A percentile compares a stretch with the other conserved stretches of the same genome.
These are phyloP conservation scores for Amphiprion ocellaris DNA, from an alignment of 2,113 vertebrate genomes.

Conservation along the genomic window DNA sequence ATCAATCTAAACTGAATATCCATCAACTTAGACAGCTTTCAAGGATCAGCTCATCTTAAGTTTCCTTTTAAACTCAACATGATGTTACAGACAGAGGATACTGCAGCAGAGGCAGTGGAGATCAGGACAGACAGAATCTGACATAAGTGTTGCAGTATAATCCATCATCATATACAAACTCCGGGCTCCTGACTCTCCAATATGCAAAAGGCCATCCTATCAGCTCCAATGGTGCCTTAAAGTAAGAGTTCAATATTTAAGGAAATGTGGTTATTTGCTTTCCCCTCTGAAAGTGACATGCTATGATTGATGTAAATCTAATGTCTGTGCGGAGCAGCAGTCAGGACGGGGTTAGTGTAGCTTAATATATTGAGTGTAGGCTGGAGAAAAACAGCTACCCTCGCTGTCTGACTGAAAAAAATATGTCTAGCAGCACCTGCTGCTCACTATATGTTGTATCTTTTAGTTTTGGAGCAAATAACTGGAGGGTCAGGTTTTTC, in stretches of 20 bases:
- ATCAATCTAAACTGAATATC: not conserved
- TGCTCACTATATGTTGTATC: not conserved
- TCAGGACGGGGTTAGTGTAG: not conserved
- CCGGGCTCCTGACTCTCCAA: conserved; percentile 18
- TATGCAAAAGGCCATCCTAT: conserved; percentile 29
- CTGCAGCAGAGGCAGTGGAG: conserved; percentile 5
- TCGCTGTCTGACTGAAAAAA: not conserved
- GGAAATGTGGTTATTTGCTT: not conserved
- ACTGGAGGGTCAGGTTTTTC: not conserved
- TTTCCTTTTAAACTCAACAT: conserved; percentile 13
- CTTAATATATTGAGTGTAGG: not conserved
- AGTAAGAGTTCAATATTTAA: conserved; percentile 25
- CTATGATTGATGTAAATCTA: conserved; percentile 19
- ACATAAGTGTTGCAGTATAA: conserved; percentile 45
- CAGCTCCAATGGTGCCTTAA: conserved; percentile 11
- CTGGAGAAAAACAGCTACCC: not conserved
- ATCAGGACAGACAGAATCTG: conserved; percentile 29
- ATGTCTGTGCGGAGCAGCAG: conserved; percentile 14
- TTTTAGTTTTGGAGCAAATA: conserved; percentile 11
- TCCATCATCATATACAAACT: conserved; percentile 60
- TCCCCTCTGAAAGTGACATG: not conserved
- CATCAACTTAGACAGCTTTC: not conserved
- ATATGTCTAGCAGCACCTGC: not conserved
- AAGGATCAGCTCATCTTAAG: not conserved
- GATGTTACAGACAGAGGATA: not conserved